Conservation (phyloP, 2,797 vertebrate species). For the Aldrovandia affinis region DNA sequence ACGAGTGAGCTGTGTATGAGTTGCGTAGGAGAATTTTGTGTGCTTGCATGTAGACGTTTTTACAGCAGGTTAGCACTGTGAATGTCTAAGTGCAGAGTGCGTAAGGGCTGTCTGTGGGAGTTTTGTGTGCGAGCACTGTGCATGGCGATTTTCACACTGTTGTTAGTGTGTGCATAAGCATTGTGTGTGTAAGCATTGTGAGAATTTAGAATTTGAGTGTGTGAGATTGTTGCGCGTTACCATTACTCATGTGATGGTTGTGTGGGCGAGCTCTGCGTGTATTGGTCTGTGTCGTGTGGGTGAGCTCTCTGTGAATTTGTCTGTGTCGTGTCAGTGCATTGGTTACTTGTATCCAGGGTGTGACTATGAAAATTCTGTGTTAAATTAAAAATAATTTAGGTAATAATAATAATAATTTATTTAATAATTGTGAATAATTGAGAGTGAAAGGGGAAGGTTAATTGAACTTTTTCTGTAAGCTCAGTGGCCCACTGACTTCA, state of each 20-base stretch:
- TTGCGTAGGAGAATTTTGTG: not conserved
- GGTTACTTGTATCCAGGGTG: not conserved
- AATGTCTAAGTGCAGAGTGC: not conserved
- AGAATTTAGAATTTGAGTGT: not conserved
- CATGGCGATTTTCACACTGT: not conserved
- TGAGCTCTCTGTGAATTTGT: no score
- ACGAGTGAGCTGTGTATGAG: not conserved
- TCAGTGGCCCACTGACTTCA: not conserved
- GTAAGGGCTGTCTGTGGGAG: not conserved
- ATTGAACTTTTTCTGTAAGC: not conserved
- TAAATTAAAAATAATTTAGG: not conserved
- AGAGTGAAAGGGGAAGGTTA: not conserved
- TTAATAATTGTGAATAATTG: not conserved
- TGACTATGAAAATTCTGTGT: not conserved
- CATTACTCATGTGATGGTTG: no score
- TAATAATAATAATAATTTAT: not conserved
- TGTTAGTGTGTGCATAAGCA: not conserved
- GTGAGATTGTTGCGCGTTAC: no score
- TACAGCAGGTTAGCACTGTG: not conserved
- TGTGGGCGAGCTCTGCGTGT: no score
- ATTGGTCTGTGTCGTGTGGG: no score
- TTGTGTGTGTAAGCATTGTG: not conserved
- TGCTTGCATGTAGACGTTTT: no score
- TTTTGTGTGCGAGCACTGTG: no score
- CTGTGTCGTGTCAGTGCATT: not conserved